Evolutionary conservation across 2,113 vertebrate species (phyloP).

Genomic region (Chitala chitala): DNA sequence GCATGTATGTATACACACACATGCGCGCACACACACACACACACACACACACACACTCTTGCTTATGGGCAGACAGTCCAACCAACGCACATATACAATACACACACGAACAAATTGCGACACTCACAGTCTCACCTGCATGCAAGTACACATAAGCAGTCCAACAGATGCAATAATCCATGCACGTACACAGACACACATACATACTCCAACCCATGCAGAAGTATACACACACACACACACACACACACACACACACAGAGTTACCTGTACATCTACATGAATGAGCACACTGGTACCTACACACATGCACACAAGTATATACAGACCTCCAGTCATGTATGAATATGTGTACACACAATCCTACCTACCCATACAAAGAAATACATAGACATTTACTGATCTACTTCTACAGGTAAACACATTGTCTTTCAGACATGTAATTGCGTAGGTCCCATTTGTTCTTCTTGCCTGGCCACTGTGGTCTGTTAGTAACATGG

Average conservation of each 20-base stretch:
- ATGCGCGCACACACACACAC: background rate
- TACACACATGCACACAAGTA: constrained; percentile 14
- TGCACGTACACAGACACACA: background rate
- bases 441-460: no score
- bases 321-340: background rate
- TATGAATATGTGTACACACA: no score
- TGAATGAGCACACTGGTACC: no score
- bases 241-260: background rate
- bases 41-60: constrained; percentile 5
- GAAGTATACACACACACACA: background rate
- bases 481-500: no score
- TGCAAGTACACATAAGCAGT: constrained; percentile 18
- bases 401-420: no score
- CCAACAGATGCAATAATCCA: background rate
- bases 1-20: background rate
- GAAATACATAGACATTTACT: background rate
- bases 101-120: constrained; percentile 24
- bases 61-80: background rate
- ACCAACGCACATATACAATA: background rate
- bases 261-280: no score
- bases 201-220: constrained; percentile 1
- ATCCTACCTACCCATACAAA: background rate
- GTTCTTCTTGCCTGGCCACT: no score
- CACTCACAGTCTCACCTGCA: constrained; percentile 8
- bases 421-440: no score